phyloP scores from a whole-genome alignment of 2,888 invertebrate species.

The Uropetala carovei region DNA sequence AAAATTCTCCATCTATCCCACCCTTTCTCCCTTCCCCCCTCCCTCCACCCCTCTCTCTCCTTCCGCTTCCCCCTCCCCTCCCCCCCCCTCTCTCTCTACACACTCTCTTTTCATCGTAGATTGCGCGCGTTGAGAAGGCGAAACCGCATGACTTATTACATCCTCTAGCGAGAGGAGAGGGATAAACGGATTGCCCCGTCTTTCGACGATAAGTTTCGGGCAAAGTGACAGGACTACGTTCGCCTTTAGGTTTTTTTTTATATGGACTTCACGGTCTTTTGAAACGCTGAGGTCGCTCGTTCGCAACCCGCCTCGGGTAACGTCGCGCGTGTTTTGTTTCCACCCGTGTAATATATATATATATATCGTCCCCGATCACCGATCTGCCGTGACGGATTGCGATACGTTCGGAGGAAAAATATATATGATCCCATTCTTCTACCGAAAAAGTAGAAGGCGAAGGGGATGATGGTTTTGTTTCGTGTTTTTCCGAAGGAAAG shows the following conservation, averaged over 20 bases:
- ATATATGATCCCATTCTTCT: background rate
- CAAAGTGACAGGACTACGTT: background rate
- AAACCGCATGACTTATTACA: conserved; percentile 35
- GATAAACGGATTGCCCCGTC: conserved; percentile 24
- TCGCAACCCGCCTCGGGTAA: conserved; percentile 6
- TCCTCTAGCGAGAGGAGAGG: background rate
- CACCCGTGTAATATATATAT: background rate
- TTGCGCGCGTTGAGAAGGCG: background rate
- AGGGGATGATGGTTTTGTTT: background rate
- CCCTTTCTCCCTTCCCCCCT: background rate
- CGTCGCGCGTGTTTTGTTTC: background rate
- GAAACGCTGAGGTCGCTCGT: conserved; percentile 8
- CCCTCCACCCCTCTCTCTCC: background rate
- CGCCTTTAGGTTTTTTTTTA: background rate
- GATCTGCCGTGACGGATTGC: background rate
- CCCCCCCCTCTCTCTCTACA: no score
- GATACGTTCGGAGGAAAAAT: background rate
- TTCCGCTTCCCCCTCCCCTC: background rate
- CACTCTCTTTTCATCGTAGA: background rate
- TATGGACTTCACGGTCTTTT: background rate
- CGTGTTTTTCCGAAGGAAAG: no score
- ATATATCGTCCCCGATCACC: background rate
- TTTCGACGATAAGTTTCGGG: conserved; percentile 24
- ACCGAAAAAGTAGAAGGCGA: background rate
- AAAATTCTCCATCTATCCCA: no score